Base-by-base conservation (phyloP, 2,797 vertebrate species). In the Anabacerthia variegaticeps region DNA sequence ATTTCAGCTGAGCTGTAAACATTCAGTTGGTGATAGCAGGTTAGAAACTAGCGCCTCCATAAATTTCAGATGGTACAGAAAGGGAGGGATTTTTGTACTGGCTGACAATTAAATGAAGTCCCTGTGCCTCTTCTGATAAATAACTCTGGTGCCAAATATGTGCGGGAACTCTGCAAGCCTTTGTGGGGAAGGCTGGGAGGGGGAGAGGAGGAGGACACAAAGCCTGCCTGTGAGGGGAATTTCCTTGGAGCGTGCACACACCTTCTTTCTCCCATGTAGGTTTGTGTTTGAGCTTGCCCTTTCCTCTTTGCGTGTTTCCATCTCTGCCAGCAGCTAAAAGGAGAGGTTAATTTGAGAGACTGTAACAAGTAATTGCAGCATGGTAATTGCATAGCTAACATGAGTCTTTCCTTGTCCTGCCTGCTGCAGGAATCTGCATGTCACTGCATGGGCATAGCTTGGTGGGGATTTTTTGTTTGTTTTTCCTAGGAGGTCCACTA, bases 1-100 rank as follows among this genome's bases (percentile, higher is more conserved):
- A 85, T 97, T 98, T 97, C 84, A 87, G 95, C 85, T 95, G 89
- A 92, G 96, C 97, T 96, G 96, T 97, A 97, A 98, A 97, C 96
- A 91, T 95, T 97, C 7, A 6, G 69, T 94, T 94, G 95, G 95
- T 95, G 95, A 96, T 95, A 93, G 94, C 34, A 21, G 85, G 94
- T 93, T 96, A 91, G 96, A 95, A 97, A 92, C 96, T 94, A 96
- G 92, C 14, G 19, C 82, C 34, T 85, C 96, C 88, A 81, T 97
- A 95, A 97, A 96, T 97, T 97, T 96, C 95, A 94, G 92, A 12
- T 4, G 22, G 66, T 69, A 67, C 37, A 83, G 88, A 95, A 94
- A 69, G 65, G 73, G 69, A 92, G 79, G 62, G 78, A 24, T 30
- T 86, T 89, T 89, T 84, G 32, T 62, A 41, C 67, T 67, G 41